Evolutionary conservation across 2,113 vertebrate species (phyloP).

Genomic region (Malurus elegans): DNA sequence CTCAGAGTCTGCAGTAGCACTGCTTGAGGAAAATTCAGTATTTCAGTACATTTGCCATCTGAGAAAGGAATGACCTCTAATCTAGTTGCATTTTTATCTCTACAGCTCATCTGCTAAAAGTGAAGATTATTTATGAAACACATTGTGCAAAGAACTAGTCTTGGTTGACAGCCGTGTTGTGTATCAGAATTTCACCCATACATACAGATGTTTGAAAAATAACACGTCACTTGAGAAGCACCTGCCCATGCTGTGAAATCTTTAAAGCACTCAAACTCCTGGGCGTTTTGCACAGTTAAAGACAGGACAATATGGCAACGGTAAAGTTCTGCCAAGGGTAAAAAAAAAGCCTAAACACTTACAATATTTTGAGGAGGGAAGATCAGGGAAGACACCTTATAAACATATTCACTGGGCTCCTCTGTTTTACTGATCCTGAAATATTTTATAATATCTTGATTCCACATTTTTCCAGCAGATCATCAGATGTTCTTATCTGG

Average conservation of each 20-base stretch:
- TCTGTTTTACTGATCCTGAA: background rate
- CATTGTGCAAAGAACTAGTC: background rate
- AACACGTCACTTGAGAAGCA: background rate
- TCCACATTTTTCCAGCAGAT: slow-evolving; percentile 23
- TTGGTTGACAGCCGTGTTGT: background rate
- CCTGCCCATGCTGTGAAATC: background rate
- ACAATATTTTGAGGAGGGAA: background rate
- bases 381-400: background rate
- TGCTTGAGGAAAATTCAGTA: background rate
- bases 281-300: background rate
- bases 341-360: background rate
- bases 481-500: slow-evolving; percentile 38
- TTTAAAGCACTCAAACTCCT: background rate
- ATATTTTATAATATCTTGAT: slow-evolving; percentile 14
- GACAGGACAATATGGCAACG: background rate
- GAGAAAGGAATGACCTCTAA: background rate
- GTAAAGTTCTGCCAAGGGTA: background rate
- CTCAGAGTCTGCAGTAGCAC: background rate
- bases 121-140: background rate
- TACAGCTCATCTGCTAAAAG: background rate
- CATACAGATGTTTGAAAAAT: background rate
- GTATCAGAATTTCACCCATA: background rate
- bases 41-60: background rate
- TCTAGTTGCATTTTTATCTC: background rate
- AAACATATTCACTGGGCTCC: background rate